Conservation (phyloP, 2,797 vertebrate species). For the Pseudochromis fuscus region DNA sequence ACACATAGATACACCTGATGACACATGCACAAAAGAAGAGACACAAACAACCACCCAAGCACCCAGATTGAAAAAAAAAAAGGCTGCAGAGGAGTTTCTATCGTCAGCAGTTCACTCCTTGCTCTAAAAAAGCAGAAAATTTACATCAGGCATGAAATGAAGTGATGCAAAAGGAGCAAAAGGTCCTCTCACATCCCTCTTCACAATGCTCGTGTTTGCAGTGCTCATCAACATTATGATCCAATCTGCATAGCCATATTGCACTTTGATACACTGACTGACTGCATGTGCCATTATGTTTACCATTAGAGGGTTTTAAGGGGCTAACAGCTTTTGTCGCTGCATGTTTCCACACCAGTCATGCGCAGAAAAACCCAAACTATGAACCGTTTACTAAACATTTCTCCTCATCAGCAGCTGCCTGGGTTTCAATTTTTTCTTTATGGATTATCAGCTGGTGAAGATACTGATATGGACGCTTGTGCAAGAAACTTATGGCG, state of each 20-base stretch:
- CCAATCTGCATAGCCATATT: conserved; percentile 33
- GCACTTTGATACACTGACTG: conserved; percentile 24
- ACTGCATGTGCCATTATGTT: conserved; percentile 24
- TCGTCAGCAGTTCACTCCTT: conserved; percentile 24
- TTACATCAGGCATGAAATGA: conserved; percentile 41
- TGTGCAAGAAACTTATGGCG: no score
- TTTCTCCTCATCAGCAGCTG: no score
- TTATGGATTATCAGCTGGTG: no score
- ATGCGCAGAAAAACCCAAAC: no score
- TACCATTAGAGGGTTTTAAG: conserved; percentile 2
- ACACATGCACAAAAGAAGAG: background rate
- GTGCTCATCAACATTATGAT: conserved; percentile 51
- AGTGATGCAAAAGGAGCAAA: conserved; percentile 41
- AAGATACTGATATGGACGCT: no score
- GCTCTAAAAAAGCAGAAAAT: conserved; percentile 24
- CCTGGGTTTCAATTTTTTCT: no score
- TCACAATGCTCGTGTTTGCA: conserved; percentile 27
- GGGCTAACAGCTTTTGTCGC: conserved; percentile 10
- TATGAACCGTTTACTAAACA: no score
- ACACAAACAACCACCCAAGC: conserved; percentile 12
- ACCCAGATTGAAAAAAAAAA: conserved; percentile 4
- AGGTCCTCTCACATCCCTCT: conserved; percentile 36
- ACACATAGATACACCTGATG: background rate
- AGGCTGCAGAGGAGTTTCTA: conserved; percentile 20
- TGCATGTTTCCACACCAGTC: no score